These are phyloP conservation scores for Lithodes maja DNA, from an alignment of 2,888 invertebrate genomes.

Conservation along the genomic window DNA sequence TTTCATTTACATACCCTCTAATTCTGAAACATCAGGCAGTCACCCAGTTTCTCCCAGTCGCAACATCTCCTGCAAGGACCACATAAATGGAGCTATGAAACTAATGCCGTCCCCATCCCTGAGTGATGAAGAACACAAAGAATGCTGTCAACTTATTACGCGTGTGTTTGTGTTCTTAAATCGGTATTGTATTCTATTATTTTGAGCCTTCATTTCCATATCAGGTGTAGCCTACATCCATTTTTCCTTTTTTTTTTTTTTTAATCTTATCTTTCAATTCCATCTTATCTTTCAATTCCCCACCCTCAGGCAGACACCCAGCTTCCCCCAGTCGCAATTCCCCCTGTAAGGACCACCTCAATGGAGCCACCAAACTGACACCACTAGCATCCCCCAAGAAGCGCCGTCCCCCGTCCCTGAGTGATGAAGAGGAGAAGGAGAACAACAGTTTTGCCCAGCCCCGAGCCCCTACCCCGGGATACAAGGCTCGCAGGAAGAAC, in stretches of 20 bases:
- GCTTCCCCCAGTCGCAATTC: neutral
- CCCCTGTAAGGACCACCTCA: conserved; percentile 23
- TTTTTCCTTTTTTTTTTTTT: no score
- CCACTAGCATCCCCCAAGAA: conserved; percentile 64
- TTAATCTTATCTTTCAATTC: neutral
- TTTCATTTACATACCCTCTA: no score
- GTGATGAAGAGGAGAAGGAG: conserved; percentile 64
- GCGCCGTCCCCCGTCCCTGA: conserved; percentile 36
- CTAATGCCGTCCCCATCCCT: no score
- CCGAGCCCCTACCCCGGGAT: conserved; percentile 64
- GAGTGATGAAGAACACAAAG: no score
- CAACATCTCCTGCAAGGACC: no score
- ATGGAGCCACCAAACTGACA: conserved; percentile 42
- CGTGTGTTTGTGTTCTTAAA: no score
- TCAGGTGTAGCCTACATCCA: neutral
- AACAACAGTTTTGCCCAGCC: conserved; percentile 69
- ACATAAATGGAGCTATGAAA: no score
- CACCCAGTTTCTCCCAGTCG: no score
- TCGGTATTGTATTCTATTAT: no score
- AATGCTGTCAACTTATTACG: no score
- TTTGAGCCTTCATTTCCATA: neutral
- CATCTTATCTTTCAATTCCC: neutral
- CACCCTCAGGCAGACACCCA: neutral
- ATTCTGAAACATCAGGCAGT: no score
- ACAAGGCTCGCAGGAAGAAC: conserved; percentile 57